A percentile compares a stretch with the other conserved stretches of the same genome.
Evolutionary conservation across 2,797 vertebrate genomes (phyloP).

Genomic region (Monodelphis domestica): DNA sequence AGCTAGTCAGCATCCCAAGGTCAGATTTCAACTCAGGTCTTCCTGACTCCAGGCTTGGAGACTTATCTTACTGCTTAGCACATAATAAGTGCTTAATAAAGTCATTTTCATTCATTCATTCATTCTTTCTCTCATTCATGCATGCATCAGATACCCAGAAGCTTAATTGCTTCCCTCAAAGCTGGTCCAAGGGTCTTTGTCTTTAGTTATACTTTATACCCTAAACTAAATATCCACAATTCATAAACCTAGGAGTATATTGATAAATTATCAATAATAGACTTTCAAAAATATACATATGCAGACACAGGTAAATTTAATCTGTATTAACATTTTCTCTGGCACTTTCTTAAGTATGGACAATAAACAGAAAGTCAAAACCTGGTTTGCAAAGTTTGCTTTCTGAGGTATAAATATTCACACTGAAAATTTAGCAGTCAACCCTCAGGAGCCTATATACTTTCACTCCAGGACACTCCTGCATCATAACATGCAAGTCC

Average conservation of each 20-base stretch:
- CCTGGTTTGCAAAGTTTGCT: background rate
- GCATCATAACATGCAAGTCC: background rate
- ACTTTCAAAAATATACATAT: too few species aligned
- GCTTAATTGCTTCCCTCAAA: background rate
- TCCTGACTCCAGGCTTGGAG: too few species aligned
- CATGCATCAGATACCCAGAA: background rate
- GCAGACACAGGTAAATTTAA: background rate
- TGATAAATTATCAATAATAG: background rate
- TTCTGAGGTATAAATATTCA: background rate
- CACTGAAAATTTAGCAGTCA: background rate
- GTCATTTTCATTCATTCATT: too few species aligned
- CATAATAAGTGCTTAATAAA: background rate
- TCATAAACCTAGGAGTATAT: background rate
- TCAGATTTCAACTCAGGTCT: too few species aligned
- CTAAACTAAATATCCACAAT: background rate
- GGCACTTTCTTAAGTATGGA: background rate
- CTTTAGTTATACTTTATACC: background rate
- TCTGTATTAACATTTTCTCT: background rate
- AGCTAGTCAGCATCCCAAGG: too few species aligned
- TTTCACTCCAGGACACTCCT: background rate
- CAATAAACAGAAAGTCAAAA: background rate
- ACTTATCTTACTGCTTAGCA: too few species aligned
- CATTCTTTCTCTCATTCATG: background rate
- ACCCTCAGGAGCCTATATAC: background rate
- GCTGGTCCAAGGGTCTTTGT: background rate